Conservation (phyloP, 2,797 vertebrate genomes). For the Galago senegalensis region DNA sequence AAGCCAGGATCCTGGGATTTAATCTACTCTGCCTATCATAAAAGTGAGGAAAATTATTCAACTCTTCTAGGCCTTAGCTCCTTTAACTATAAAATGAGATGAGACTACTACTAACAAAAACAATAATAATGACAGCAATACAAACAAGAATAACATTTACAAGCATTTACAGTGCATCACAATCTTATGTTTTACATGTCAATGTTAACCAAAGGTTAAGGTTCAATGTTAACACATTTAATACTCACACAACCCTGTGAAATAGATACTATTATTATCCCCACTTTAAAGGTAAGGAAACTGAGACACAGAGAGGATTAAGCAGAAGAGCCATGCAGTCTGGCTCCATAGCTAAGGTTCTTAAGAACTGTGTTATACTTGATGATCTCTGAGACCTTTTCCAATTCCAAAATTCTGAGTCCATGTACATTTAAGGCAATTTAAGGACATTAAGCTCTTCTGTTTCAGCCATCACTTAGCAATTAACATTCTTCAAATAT, state of each 20-base stretch:
- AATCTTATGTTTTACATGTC: neutral
- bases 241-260: neutral
- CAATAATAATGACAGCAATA: neutral
- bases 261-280: constrained; percentile 76
- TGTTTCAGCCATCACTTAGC: constrained; percentile 76
- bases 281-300: constrained; percentile 80
- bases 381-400: constrained; percentile 77
- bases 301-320: constrained; percentile 80
- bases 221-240: neutral
- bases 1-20: neutral
- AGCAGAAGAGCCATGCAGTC: constrained; percentile 77
- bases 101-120: neutral
- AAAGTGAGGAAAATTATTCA: constrained; percentile 39
- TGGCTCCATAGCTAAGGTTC: constrained; percentile 66
- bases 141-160: neutral
- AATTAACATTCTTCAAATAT: constrained; percentile 85
- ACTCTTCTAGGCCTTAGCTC: constrained; percentile 21
- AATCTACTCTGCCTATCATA: neutral
- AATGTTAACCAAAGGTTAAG: neutral
- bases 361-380: constrained; percentile 53
- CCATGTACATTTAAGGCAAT: constrained; percentile 80
- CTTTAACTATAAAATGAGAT: constrained; percentile 41
- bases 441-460: constrained; percentile 77
- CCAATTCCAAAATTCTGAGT: constrained; percentile 74
- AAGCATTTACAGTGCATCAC: neutral